Conservation (phyloP, 2,113 vertebrate species). For the Notarius lentiginosus region DNA sequence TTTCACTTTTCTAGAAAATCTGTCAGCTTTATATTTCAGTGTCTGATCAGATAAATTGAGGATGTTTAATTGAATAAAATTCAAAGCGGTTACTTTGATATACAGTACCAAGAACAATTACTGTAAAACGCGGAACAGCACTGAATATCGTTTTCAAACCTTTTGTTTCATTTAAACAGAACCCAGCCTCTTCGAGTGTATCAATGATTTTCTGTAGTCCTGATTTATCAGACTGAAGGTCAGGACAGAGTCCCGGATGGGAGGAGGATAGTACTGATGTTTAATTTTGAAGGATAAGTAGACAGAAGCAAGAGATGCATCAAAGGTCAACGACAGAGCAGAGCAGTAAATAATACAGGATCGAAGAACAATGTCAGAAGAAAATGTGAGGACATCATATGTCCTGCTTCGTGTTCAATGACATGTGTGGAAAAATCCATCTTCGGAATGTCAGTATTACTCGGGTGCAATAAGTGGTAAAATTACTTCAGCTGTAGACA, state of each 20-base stretch:
- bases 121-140: not conserved
- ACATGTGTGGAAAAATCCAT: not conserved
- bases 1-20: constrained; percentile 46
- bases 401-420: not conserved
- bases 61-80: not conserved
- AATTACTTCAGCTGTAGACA: not conserved
- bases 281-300: not conserved
- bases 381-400: not conserved
- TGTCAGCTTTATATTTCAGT: not conserved
- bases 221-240: not conserved
- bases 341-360: not conserved
- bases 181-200: not conserved
- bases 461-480: not conserved
- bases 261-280: not conserved
- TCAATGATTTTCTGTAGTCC: not conserved
- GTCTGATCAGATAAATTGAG: not conserved
- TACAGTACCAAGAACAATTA: not conserved
- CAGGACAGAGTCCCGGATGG: not conserved
- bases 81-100: not conserved
- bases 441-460: not conserved
- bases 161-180: not conserved
- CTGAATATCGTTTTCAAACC: no score
- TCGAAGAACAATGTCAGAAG: not conserved
- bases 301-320: not conserved
- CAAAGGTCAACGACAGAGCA: constrained; percentile 2